Evolutionary conservation across 1,140 invertebrate species (phyloP).

Genomic region (Hydropsyche tenuis): DNA sequence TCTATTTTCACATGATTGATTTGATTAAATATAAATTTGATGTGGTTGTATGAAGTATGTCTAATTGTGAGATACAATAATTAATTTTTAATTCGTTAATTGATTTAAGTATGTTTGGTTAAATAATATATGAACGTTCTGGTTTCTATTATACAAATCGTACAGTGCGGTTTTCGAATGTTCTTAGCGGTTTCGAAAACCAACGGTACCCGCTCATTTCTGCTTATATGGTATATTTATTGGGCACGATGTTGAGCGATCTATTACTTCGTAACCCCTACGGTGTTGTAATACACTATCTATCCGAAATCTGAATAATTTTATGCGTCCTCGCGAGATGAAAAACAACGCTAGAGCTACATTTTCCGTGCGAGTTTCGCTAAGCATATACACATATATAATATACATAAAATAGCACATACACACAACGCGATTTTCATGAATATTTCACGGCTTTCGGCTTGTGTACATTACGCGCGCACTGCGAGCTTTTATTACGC

Average conservation of each 20-base stretch:
- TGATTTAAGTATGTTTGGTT: too few species aligned
- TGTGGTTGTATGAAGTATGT: too few species aligned
- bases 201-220: constrained; percentile 22
- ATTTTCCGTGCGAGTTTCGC: constrained; percentile 8
- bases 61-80: too few species aligned
- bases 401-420: background rate
- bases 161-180: too few species aligned
- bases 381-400: constrained; percentile 9
- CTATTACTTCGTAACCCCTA: constrained; percentile 38
- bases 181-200: constrained; percentile 18
- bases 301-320: constrained; percentile 31
- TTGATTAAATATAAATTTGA: too few species aligned
- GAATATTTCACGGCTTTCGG: background rate
- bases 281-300: constrained; percentile 30
- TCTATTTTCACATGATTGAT: too few species aligned
- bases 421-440: background rate
- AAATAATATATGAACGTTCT: too few species aligned
- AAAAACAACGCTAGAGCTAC: constrained; percentile 2
- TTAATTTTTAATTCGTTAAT: too few species aligned
- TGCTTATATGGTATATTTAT: constrained; percentile 45
- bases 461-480: background rate
- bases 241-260: constrained; percentile 46
- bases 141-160: too few species aligned
- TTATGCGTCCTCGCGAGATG: constrained; percentile 20
- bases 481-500: background rate